Percentiles rank a stretch among this genome's conserved stretches.
Conservation (phyloP, 2,113 vertebrate species). For the Thamnaconus septentrionalis region DNA sequence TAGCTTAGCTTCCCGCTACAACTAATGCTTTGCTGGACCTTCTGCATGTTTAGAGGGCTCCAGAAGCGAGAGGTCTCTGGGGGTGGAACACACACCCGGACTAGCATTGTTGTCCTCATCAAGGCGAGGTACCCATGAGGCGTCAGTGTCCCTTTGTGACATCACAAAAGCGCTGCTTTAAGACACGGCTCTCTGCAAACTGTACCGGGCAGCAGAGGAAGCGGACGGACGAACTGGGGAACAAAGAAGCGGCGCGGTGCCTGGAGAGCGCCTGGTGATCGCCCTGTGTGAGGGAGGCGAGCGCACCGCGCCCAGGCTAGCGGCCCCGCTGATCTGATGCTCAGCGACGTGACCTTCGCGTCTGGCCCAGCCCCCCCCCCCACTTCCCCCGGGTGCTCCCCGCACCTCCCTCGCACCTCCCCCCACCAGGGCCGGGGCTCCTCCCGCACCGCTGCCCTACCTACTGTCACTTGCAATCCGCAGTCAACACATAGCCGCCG, state of each 20-base stretch:
- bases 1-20: not conserved
- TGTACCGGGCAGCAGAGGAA: no score
- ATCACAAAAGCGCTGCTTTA: no score
- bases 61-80: not conserved
- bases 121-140: not conserved
- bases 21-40: not conserved
- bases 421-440: conserved; percentile 36
- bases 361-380: conserved; percentile 44
- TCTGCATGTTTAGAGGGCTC: not conserved
- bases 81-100: not conserved
- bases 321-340: conserved; percentile 68
- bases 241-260: conserved; percentile 33
- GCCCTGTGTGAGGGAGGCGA: conserved; percentile 31
- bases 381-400: conserved; percentile 18
- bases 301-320: conserved; percentile 38
- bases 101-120: not conserved
- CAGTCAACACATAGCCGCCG: conserved; percentile 13
- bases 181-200: no score
- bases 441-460: conserved; percentile 39
- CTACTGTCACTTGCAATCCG: conserved; percentile 52
- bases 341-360: conserved; percentile 70
- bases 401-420: conserved; percentile 13
- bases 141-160: no score
- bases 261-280: conserved; percentile 47
- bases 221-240: not conserved